Percentiles rank a stretch among this genome's conserved stretches.
These are phyloP conservation scores for Coluber constrictor DNA, from an alignment of 2,797 vertebrate genomes.

Conservation along the genomic window DNA sequence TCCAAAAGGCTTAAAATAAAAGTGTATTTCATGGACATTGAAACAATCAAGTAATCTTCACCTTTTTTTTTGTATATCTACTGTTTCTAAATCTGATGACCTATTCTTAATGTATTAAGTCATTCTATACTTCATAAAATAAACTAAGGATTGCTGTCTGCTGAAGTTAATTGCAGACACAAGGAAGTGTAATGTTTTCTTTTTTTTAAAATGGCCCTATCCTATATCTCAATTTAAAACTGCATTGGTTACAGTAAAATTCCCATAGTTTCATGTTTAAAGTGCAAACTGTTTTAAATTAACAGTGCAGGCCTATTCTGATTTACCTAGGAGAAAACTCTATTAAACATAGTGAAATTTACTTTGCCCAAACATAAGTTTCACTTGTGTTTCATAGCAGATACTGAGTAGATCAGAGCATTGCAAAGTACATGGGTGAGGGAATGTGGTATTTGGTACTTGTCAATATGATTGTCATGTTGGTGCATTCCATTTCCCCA, in stretches of 20 bases:
- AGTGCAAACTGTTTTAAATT: neutral
- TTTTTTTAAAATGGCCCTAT: neutral
- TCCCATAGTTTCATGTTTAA: neutral
- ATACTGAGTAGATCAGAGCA: slow-evolving; percentile 5
- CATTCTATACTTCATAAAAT: neutral
- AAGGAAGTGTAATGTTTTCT: neutral
- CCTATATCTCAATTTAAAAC: neutral
- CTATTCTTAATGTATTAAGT: neutral
- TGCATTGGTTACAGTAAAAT: neutral
- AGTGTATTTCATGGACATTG: neutral
- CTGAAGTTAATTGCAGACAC: neutral
- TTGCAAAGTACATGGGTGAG: slow-evolving; percentile 34
- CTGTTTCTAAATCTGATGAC: neutral
- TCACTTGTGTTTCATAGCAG: slow-evolving; percentile 23
- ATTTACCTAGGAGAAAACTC: neutral
- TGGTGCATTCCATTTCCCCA: slow-evolving; percentile 29
- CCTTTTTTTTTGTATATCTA: neutral
- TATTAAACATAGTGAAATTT: neutral
- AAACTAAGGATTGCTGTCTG: neutral
- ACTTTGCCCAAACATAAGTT: neutral
- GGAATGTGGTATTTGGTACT: slow-evolving; percentile 38
- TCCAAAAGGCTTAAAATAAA: neutral
- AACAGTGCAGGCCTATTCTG: neutral
- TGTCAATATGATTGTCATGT: slow-evolving; percentile 52
- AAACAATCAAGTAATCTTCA: neutral